Evolutionary conservation across 2,113 vertebrate species (phyloP), one percentile per base, ranked within the genome.

Genomic region (Bolborhynchus lineola): DNA sequence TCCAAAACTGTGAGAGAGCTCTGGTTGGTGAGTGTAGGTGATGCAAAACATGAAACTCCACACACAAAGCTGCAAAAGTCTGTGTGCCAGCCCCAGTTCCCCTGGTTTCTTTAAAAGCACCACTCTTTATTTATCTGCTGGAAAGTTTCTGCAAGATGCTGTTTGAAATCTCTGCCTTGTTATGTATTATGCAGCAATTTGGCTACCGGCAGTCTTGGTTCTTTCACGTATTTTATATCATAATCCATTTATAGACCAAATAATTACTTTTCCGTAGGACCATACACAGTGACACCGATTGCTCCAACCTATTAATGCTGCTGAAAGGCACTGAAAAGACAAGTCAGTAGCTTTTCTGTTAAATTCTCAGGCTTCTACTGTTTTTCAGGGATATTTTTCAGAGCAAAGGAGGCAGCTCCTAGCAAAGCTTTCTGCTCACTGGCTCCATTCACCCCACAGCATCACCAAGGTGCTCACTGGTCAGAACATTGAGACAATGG

Each of bases 151-250:
- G 46, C 14, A 86, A 52, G 92, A 53, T 76, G 81, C 70, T 96
- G 37, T 92, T 95, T 89, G 93, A 95, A 81, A 75, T 76, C 60
- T 42, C 59, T 86, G 63, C 37, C 25, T 52, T 75, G 75, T 88
- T 67, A 26, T 71, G 87, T 70, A 77, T 92, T 91, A 83, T 90
- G 93, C 84, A 96, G 93, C 89, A 94, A 95, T 97, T 80, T 94
- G 89, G 90, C 92, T 81, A 9, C 59, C 44, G 94, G 92, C 95
- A 95, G 75, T 63, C 86, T 71, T 44, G 3, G 46, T 67, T 84
- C 67, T 91, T 90, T 68, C 76, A 80, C 49, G 4, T 95, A 87
- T 85, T 95, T 85, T 91, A 47, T 81, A 91, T 74, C 89, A 62
- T 86, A 93, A 92, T 92, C 86, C 92, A 70, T 82, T 85, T 83